Evolutionary conservation across 2,888 invertebrate species (phyloP).

Genomic region (Zele albiditarsus): DNA sequence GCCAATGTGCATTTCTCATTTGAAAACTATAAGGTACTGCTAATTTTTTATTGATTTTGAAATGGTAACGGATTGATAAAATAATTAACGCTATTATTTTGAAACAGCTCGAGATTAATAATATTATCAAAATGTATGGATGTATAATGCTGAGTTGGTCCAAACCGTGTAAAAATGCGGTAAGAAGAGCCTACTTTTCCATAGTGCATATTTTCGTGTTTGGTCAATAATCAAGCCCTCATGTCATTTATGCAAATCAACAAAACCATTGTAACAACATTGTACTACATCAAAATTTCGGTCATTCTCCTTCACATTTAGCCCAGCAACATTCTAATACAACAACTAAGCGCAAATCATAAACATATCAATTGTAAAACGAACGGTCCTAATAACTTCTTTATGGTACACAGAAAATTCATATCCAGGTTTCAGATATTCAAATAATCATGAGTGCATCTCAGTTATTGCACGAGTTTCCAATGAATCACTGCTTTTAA

Average conservation of each 20-base stretch:
- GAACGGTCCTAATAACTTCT: not conserved
- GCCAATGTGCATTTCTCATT: constrained; percentile 19
- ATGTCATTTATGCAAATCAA: not conserved
- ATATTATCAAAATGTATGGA: constrained; percentile 45
- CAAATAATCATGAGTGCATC: not conserved
- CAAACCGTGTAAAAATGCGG: constrained; percentile 32
- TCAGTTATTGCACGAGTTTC: not conserved
- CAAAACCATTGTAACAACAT: not conserved
- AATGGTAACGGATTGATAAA: not conserved
- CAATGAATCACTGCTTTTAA: not conserved
- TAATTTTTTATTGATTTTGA: not conserved
- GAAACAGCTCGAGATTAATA: not conserved
- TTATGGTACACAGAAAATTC: not conserved
- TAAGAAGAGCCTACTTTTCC: constrained; percentile 35
- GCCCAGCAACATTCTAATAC: not conserved
- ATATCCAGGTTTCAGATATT: not conserved
- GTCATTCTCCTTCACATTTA: not conserved
- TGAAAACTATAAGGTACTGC: not conserved
- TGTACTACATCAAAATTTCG: not conserved
- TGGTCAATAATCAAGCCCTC: not conserved
- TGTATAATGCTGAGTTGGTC: constrained; percentile 34
- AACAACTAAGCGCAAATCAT: not conserved
- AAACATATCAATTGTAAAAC: not conserved
- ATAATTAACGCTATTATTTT: not conserved
- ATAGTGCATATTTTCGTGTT: not conserved